Conservation (phyloP, 2,113 vertebrate genomes). For the mouse (Mus musculus) region DNA sequence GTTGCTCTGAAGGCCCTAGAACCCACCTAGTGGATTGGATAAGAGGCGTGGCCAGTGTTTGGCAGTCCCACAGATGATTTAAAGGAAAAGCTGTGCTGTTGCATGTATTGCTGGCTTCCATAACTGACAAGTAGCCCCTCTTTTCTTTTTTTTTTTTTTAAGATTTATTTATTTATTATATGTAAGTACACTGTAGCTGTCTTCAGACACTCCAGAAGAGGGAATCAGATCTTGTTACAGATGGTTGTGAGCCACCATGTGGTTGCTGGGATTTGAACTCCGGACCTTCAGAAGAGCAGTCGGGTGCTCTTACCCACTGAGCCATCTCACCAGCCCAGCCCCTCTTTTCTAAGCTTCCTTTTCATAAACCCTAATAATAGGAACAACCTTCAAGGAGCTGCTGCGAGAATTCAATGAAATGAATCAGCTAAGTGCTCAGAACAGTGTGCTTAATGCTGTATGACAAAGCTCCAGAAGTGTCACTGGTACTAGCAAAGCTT, state of each 20-base stretch:
- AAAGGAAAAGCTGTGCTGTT: background rate
- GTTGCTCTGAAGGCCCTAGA: background rate
- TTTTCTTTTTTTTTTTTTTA: too few relatives aligned
- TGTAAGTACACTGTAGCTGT: too few relatives aligned
- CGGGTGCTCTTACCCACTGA: too few relatives aligned
- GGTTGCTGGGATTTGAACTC: too few relatives aligned
- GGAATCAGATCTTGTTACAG: too few relatives aligned
- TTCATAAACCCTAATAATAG: slow-evolving; percentile 9
- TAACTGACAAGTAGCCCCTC: background rate
- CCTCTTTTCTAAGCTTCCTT: background rate
- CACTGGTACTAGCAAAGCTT: slow-evolving; percentile 10
- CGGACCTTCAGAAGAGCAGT: too few relatives aligned
- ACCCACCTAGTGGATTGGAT: background rate
- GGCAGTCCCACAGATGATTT: background rate
- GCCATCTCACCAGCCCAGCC: too few relatives aligned
- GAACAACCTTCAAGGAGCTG: background rate
- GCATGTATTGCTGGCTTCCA: background rate
- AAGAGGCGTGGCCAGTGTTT: background rate
- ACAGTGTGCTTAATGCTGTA: background rate
- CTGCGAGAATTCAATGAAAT: slow-evolving; percentile 37
- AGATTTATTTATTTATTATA: too few relatives aligned
- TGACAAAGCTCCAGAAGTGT: background rate
- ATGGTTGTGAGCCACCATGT: too few relatives aligned
- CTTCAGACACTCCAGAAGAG: too few relatives aligned
- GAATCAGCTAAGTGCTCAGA: background rate